Evolutionary conservation across 2,888 invertebrate species (phyloP), one percentile per base, ranked within the genome.

Genomic region (Pachydiplax longipennis): DNA sequence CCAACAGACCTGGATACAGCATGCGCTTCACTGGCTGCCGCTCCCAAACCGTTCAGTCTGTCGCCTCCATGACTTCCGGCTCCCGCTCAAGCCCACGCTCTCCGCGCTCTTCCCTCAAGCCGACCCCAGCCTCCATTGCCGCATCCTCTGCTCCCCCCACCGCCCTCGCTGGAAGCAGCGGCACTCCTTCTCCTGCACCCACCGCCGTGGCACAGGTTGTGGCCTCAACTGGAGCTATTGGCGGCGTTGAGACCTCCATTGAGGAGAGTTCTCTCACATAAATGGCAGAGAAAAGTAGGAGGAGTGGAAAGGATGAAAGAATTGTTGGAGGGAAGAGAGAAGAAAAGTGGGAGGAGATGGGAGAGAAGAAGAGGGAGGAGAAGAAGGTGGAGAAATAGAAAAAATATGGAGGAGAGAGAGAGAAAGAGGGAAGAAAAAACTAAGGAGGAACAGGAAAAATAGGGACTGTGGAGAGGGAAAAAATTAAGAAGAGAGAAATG

Each of bases 11-110:
- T 37, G 93, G 93, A 18, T 94, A 94, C 93, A 95, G 94, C 92
- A 95, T 95, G 95, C 93, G 94, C 91, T 95, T 95, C 92, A 93
- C 94, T 31, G 94, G 93, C 48, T 93, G 94, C 18, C 93, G 94
- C 90, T 95, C 95, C 35, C 92, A 92, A 91, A 92, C 92, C 31
- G 92, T 91, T 91, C 95, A 95, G 92, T 95, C 95, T 81, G 94
- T 95, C 93, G 94, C 94, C 93, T 95, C 95, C 92, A 94, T 95
- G 93, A 95, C 95, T 81, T 94, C 94, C 53, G 93, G 92, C 58
- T 93, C 93, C 80, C 92, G 93, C 37, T 94, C 94, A 92, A 94
- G 94, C 92, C 94, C 94, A 0, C 87, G 87, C 12, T 87, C 87
- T 35, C 87, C 87, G 6, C 87, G 87, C 22, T 87, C 87, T 37